phyloP scores from a whole-genome alignment of 2,888 invertebrate species.

The Urechis unicinctus region DNA sequence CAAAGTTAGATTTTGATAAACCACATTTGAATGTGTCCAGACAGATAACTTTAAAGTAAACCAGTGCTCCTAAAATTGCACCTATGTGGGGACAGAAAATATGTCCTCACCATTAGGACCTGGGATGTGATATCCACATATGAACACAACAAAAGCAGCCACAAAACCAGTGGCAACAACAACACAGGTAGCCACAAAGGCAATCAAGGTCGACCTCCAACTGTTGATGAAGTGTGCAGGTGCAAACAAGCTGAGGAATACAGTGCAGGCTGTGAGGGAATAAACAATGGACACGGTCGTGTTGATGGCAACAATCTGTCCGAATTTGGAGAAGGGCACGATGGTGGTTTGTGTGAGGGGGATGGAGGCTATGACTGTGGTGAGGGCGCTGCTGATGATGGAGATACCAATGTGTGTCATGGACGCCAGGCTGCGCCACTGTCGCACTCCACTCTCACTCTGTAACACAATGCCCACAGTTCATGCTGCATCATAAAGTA shows the following conservation, averaged over 20 bases:
- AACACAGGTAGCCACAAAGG: slow-evolving; percentile 2
- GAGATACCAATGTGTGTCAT: slow-evolving; percentile 41
- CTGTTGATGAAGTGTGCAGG: slow-evolving; percentile 28
- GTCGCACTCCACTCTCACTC: slow-evolving; percentile 24
- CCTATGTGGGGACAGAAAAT: no score
- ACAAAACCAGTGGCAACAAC: slow-evolving; percentile 24
- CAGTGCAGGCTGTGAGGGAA: slow-evolving; percentile 36
- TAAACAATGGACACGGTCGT: slow-evolving; percentile 38
- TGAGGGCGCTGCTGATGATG: slow-evolving; percentile 39
- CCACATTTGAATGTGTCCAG: no score
- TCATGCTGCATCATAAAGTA: no score
- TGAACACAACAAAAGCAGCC: slow-evolving; percentile 25
- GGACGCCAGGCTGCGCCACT: slow-evolving; percentile 34
- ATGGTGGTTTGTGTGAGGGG: slow-evolving; percentile 42
- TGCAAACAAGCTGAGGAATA: slow-evolving; percentile 31
- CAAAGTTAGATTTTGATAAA: no score
- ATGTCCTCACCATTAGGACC: slow-evolving; percentile 32
- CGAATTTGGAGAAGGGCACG: slow-evolving; percentile 43
- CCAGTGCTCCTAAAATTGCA: no score
- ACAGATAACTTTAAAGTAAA: no score
- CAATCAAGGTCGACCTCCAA: slow-evolving; percentile 1
- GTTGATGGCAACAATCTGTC: slow-evolving; percentile 43
- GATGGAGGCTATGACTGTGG: slow-evolving; percentile 41
- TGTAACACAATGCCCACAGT: slow-evolving; percentile 20
- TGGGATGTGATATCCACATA: slow-evolving; percentile 29